Evolutionary conservation across 2,888 invertebrate genomes (phyloP).

Genomic region (Leptogaster cylindrica): DNA sequence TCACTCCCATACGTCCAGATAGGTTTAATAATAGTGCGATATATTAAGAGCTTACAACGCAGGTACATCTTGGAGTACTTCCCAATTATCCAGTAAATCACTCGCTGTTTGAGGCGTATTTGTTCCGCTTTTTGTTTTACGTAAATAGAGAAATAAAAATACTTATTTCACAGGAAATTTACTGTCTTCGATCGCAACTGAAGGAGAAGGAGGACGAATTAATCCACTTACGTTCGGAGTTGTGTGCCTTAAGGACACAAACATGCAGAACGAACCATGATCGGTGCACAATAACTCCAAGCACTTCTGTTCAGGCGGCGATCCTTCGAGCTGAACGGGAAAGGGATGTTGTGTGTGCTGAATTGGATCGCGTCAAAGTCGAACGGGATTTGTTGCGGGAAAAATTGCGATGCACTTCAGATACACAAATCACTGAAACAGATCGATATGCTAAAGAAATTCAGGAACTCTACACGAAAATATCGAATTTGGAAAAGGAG

Average conservation of each 20-base stretch:
- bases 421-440: constrained; percentile 63
- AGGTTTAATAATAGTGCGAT: background rate
- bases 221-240: constrained; percentile 53
- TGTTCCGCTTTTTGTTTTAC: background rate
- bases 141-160: background rate
- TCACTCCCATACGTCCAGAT: background rate
- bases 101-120: background rate
- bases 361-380: constrained; percentile 66
- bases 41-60: background rate
- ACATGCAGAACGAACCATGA: constrained; percentile 8
- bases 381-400: constrained; percentile 68
- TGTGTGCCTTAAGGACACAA: constrained; percentile 41
- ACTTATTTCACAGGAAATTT: constrained; percentile 51
- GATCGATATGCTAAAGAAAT: constrained; percentile 63
- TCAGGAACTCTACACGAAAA: constrained; percentile 63
- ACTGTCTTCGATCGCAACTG: constrained; percentile 57
- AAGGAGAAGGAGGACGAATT: constrained; percentile 59
- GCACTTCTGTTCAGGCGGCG: constrained; percentile 55
- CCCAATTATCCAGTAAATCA: background rate
- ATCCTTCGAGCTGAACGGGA: constrained; percentile 62
- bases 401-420: constrained; percentile 64
- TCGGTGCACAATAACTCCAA: background rate
- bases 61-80: background rate
- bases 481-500: constrained; percentile 65
- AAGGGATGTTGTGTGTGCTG: constrained; percentile 65